Evolutionary conservation across 2,888 invertebrate species (phyloP).

Genomic region (Drosophila greeni): DNA sequence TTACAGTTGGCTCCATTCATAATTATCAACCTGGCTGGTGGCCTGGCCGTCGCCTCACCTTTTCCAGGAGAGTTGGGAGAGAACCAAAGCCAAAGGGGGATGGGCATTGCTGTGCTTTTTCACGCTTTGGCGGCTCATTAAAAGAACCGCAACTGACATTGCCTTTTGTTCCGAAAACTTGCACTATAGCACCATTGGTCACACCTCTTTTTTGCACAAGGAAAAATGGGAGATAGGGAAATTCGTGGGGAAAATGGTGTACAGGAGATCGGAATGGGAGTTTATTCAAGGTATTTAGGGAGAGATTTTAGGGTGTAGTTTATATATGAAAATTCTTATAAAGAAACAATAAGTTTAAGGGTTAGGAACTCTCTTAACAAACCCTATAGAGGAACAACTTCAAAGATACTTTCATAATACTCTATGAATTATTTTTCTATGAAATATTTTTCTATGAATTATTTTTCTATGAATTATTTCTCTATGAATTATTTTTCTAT

Average conservation of each 20-base stretch:
- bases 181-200: slow-evolving; percentile 37
- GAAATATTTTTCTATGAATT: too few relatives aligned
- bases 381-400: not conserved
- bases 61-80: slow-evolving; percentile 14
- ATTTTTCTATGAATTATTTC: too few relatives aligned
- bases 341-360: not conserved
- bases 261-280: too few relatives aligned
- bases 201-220: slow-evolving; percentile 41
- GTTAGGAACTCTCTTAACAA: not conserved
- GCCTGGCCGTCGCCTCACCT: slow-evolving; percentile 32
- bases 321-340: not conserved
- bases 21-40: slow-evolving; percentile 57
- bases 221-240: slow-evolving; percentile 19
- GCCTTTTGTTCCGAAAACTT: slow-evolving; percentile 27
- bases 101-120: slow-evolving; percentile 66
- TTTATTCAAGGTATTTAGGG: too few relatives aligned
- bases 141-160: slow-evolving; percentile 48
- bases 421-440: too few relatives aligned
- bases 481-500: too few relatives aligned
- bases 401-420: not conserved
- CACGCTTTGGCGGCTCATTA: slow-evolving; percentile 72
- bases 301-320: too few relatives aligned
- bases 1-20: slow-evolving; percentile 72
- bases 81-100: slow-evolving; percentile 17
- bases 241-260: too few relatives aligned